Conservation (phyloP, 37 sponge, comb jelly and placozoan species). For the Spongilla lacustris region DNA sequence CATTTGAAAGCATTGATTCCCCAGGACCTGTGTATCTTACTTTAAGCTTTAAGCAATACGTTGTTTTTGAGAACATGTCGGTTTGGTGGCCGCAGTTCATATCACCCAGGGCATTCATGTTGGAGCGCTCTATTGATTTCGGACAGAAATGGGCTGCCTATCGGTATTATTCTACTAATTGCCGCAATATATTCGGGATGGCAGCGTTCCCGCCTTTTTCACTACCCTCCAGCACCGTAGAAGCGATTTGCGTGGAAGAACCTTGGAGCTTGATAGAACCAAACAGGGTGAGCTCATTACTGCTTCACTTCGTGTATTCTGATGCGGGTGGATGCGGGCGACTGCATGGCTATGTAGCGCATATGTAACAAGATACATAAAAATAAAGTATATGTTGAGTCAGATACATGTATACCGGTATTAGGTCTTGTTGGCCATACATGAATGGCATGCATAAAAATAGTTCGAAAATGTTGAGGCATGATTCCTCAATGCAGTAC, state of each 20-base stretch:
- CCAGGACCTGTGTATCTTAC: background rate
- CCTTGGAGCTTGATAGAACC: background rate
- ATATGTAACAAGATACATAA: too few species aligned
- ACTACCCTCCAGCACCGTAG: background rate
- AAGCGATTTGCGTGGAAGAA: slow-evolving; percentile 22
- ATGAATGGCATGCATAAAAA: too few species aligned
- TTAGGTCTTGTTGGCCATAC: too few species aligned
- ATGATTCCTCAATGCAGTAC: too few species aligned
- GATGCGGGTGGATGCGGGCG: background rate
- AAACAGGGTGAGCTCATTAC: background rate
- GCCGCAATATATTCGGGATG: slow-evolving; percentile 29
- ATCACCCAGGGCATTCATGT: slow-evolving; percentile 56
- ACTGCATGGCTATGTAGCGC: background rate
- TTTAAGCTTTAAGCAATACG: background rate
- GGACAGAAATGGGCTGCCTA: slow-evolving; percentile 69
- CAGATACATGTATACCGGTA: too few species aligned
- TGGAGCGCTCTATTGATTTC: slow-evolving; percentile 66
- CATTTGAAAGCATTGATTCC: background rate
- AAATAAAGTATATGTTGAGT: too few species aligned
- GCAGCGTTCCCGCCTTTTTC: background rate
- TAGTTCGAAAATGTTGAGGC: too few species aligned
- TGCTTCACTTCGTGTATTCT: background rate
- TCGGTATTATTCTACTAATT: slow-evolving; percentile 60
- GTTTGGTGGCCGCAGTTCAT: slow-evolving; percentile 46
- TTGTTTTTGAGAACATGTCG: slow-evolving; percentile 50